These are phyloP conservation scores for Gonatopus flavifemur DNA, from an alignment of 1,140 invertebrate genomes.

Conservation along the genomic window DNA sequence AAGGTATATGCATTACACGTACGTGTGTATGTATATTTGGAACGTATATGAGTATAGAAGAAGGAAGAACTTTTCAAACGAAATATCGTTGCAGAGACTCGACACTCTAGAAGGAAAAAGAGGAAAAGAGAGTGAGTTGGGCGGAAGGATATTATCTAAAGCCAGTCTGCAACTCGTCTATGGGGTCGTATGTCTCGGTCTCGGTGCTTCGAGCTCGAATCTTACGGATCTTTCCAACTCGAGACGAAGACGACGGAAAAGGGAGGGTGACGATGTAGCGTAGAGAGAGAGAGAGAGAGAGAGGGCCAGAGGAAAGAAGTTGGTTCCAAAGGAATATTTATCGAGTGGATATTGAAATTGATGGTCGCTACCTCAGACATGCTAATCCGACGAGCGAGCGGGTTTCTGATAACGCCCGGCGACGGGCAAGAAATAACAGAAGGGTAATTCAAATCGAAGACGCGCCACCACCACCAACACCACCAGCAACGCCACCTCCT, in stretches of 20 bases:
- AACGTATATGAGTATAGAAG: too few species aligned
- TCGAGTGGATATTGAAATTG: constrained; percentile 47
- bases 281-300: constrained; percentile 19
- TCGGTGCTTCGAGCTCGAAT: constrained; percentile 32
- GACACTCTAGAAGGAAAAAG: too few species aligned
- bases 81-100: constrained; percentile 29
- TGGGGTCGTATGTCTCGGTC: constrained; percentile 24
- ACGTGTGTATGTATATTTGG: too few species aligned
- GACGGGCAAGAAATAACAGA: constrained; percentile 38
- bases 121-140: constrained; percentile 9
- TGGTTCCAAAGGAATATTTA: constrained; percentile 47
- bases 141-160: constrained; percentile 39
- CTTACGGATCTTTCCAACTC: constrained; percentile 26
- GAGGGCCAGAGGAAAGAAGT: constrained; percentile 43
- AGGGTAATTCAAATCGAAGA: constrained; percentile 38
- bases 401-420: constrained; percentile 39
- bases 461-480: too few species aligned
- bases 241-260: constrained; percentile 29
- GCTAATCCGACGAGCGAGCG: constrained; percentile 39
- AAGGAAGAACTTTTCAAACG: constrained; percentile 24
- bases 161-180: constrained; percentile 32
- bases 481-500: too few species aligned
- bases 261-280: constrained; percentile 15
- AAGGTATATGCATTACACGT: too few species aligned
- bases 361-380: constrained; percentile 45